These are phyloP conservation scores for Hydrolagus colliei DNA, from an alignment of 2,797 vertebrate genomes.

Conservation along the genomic window DNA sequence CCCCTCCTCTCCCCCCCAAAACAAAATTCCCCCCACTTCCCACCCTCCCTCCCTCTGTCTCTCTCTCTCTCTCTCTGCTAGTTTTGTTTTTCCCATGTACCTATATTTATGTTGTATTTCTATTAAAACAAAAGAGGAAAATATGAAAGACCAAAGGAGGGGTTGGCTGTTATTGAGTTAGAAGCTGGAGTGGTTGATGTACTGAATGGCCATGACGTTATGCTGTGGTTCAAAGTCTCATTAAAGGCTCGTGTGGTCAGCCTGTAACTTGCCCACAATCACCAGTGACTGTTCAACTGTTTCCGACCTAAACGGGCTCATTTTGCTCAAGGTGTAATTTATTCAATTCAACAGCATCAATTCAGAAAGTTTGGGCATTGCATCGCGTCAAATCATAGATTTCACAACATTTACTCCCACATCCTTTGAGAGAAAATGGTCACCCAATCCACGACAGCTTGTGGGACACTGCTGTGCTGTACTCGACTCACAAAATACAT, in stretches of 20 bases:
- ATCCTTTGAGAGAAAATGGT: too few relatives aligned
- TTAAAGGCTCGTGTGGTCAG: slow-evolving; percentile 79
- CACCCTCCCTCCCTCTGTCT: too few relatives aligned
- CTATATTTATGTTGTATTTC: slow-evolving; percentile 44
- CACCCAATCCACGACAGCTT: too few relatives aligned
- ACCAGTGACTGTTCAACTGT: slow-evolving; percentile 67
- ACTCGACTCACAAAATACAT: too few relatives aligned
- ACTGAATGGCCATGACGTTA: slow-evolving; percentile 57
- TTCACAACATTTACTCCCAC: not conserved
- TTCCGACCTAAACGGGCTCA: slow-evolving; percentile 62
- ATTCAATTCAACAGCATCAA: slow-evolving; percentile 67
- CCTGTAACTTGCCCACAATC: slow-evolving; percentile 81
- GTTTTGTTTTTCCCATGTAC: slow-evolving; percentile 22
- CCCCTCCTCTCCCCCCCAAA: too few relatives aligned
- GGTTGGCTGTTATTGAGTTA: slow-evolving; percentile 59
- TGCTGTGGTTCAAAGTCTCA: slow-evolving; percentile 62
- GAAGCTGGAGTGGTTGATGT: slow-evolving; percentile 51
- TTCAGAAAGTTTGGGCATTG: slow-evolving; percentile 68
- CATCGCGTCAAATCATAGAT: slow-evolving; percentile 38
- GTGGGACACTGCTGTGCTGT: too few relatives aligned
- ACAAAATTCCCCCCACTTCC: too few relatives aligned
- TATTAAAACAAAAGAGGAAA: slow-evolving; percentile 53
- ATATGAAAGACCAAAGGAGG: slow-evolving; percentile 77
- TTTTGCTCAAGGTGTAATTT: slow-evolving; percentile 73
- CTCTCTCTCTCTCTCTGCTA: not conserved